Evolutionary conservation across 2,888 invertebrate genomes (phyloP).

Genomic region (Macaria notata): DNA sequence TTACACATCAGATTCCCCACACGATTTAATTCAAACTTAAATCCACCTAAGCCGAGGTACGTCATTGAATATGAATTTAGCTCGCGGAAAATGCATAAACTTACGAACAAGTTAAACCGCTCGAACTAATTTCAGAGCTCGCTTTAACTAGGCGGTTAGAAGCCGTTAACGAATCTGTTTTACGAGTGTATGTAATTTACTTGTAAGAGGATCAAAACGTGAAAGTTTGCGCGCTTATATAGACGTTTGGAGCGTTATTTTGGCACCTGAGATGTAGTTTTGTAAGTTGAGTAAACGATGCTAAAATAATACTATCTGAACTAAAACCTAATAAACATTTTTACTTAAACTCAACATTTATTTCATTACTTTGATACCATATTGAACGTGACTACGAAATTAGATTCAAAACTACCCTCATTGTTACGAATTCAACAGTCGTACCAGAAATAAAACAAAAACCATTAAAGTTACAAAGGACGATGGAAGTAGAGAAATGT

Average conservation of each 20-base stretch:
- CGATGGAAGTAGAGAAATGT: conserved; percentile 38
- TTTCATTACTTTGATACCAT: no score
- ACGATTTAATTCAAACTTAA: conserved; percentile 37
- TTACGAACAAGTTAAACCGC: conserved; percentile 33
- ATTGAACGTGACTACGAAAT: no score
- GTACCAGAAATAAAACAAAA: conserved; percentile 29
- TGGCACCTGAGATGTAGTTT: conserved; percentile 3
- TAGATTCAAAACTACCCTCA: no score
- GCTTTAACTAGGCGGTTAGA: conserved; percentile 30
- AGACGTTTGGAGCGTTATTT: not conserved
- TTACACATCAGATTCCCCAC: conserved; percentile 41
- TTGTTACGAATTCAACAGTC: no score
- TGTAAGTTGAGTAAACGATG: not conserved
- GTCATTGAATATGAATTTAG: conserved; percentile 30
- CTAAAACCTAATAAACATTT: no score
- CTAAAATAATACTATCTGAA: not conserved
- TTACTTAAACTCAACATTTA: no score
- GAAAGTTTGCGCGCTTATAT: conserved; percentile 5
- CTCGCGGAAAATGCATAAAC: conserved; percentile 33
- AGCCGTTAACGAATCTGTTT: conserved; percentile 22
- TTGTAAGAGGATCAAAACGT: conserved; percentile 13
- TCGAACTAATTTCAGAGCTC: conserved; percentile 33
- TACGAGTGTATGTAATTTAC: conserved; percentile 17
- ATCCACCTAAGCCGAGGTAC: conserved; percentile 23
- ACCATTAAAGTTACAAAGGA: conserved; percentile 29